Evolutionary conservation across 2,113 vertebrate genomes (phyloP).

Genomic region (Ailuropoda melanoleuca): DNA sequence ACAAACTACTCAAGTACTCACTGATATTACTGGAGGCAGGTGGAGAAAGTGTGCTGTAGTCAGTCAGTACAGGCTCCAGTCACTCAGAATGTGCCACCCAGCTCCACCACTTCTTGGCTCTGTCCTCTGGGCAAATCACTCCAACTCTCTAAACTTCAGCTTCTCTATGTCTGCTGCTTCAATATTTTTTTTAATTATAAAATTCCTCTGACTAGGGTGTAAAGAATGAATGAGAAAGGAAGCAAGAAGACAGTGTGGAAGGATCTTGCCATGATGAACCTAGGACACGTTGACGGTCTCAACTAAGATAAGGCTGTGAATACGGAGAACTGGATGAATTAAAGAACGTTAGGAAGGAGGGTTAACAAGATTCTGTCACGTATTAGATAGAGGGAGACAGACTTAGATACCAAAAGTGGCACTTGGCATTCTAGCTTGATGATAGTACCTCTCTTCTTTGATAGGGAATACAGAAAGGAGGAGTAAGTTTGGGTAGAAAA

Average conservation of each 20-base stretch:
- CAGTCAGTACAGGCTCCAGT: not conserved
- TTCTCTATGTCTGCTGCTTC: not conserved
- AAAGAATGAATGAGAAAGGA: slow-evolving; percentile 5
- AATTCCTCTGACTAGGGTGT: not conserved
- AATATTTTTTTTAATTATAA: not conserved
- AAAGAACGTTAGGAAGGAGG: not conserved
- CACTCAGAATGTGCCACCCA: not conserved
- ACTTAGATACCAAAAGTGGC: not conserved
- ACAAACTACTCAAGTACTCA: not conserved
- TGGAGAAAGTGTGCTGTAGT: not conserved
- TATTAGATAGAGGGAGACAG: not conserved
- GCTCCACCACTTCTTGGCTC: not conserved
- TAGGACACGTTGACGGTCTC: not conserved
- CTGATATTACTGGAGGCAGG: not conserved
- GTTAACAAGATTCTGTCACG: not conserved
- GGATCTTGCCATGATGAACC: not conserved
- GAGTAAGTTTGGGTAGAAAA: not conserved
- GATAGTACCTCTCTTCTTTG: not conserved
- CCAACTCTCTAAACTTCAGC: not conserved
- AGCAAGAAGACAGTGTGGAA: not conserved
- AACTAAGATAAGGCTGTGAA: not conserved
- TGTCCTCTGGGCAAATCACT: not conserved
- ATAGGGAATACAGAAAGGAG: not conserved
- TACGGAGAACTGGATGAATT: not conserved
- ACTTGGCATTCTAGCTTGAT: not conserved